Base-by-base conservation (phyloP, 2,113 vertebrate species). In the Daphoenositta chrysoptera region DNA sequence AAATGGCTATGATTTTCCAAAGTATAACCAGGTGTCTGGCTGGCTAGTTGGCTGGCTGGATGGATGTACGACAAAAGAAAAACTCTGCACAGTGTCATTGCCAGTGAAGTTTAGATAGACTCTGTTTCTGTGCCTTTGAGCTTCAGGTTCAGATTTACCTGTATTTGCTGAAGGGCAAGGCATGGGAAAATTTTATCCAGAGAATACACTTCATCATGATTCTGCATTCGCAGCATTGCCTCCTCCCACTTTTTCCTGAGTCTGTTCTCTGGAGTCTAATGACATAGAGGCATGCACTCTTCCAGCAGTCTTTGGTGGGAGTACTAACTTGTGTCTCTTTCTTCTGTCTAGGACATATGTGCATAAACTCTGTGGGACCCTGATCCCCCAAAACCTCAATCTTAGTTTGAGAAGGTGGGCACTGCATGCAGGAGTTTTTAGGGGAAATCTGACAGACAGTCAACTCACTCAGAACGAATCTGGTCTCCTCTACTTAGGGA, bases 21-120 rank as follows among this genome's bases (percentile, higher is more conserved):
- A 94, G 85, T 91, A 88, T 86, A 94, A 95, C 96, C 94, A 96
- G 89, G 68, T 94, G 94, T 89, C 83, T 96, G 86, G 68, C 88
- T 93, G 40, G 33, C 24, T 89, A 56, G 69, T 70, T 90, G 60
- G 51, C 80, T 90, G 63, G 58, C 27, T 7, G 31, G 72, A 11
- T 83, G 64, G 27, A 75, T 75, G 51, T 5, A 70, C 64, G 82
- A 64, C 51, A 78, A 85, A 83, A 92, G 16, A 65, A 85, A 80
- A 56, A 54, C 24, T 68, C 87, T 44, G 39, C 24, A 14, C 53
- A 47, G 14, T 86, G 87, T 70, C 31, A 80, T 15, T 39, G 35
- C 30, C 66, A 66, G 35, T 47, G 19, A 86, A 79, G 63, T 44
- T 87, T 50, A 50, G 19, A 44, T 35, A 80, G 58, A 22, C 39